These are phyloP conservation scores for Melitaea cinxia DNA, from an alignment of 1,140 invertebrate genomes.

Conservation along the genomic window DNA sequence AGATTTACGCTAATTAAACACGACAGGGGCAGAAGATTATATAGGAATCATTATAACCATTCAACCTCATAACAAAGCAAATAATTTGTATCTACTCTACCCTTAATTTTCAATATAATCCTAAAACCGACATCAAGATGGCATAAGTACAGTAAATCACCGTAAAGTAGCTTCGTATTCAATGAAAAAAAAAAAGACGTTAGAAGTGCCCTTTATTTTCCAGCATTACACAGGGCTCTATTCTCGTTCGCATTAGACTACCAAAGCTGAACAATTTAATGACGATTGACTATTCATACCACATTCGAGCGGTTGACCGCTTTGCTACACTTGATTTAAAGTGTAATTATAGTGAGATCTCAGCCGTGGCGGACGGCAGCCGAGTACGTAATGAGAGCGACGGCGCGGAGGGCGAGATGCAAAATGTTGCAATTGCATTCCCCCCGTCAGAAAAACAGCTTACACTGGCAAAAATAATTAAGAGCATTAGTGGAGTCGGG, in stretches of 20 bases:
- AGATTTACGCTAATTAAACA: too few relatives aligned
- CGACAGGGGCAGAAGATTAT: too few relatives aligned
- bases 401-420: constrained; percentile 57
- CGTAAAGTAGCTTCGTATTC: constrained; percentile 38
- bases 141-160: constrained; percentile 45
- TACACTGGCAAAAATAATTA: constrained; percentile 80
- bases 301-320: constrained; percentile 75
- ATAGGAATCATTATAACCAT: neutral
- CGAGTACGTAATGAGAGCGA: constrained; percentile 70
- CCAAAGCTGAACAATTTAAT: constrained; percentile 80
- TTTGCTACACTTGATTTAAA: constrained; percentile 78
- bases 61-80: constrained; percentile 15
- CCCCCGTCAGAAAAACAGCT: constrained; percentile 77
- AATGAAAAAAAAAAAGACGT: constrained; percentile 36
- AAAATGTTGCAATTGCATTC: constrained; percentile 78
- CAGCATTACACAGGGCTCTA: constrained; percentile 39
- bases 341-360: constrained; percentile 78
- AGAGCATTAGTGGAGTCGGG: constrained; percentile 76
- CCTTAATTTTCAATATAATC: constrained; percentile 38
- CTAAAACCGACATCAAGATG: constrained; percentile 34
- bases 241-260: constrained; percentile 69
- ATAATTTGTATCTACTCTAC: constrained; percentile 25
- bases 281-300: constrained; percentile 80
- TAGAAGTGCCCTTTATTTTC: constrained; percentile 44
- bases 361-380: constrained; percentile 64